phyloP scores from a whole-genome alignment of 2,113 vertebrate genomes.

The Leucopsar rothschildi region DNA sequence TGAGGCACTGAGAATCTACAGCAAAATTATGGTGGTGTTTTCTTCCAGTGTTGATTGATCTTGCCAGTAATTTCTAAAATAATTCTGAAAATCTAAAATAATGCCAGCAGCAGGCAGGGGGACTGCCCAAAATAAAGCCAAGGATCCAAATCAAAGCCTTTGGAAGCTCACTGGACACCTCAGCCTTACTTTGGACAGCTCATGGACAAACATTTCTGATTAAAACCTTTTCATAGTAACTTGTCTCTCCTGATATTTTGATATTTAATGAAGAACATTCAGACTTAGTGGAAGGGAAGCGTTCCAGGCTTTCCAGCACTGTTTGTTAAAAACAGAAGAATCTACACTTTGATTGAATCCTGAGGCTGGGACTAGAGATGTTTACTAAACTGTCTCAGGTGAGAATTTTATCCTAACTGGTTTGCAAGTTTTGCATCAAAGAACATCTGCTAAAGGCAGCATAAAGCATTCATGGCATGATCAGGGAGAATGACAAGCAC shows the following conservation, averaged over 20 bases:
- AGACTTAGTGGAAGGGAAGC: neutral
- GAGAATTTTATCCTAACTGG: neutral
- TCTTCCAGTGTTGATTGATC: neutral
- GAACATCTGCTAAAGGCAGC: slow-evolving; percentile 10
- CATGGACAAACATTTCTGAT: neutral
- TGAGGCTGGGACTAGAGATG: neutral
- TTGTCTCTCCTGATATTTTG: neutral
- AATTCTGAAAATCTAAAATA: neutral
- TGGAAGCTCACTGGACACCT: neutral
- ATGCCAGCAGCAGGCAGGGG: neutral
- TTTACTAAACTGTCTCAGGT: neutral
- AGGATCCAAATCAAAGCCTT: neutral
- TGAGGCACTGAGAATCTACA: neutral
- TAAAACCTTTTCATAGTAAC: neutral
- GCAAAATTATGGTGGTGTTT: neutral
- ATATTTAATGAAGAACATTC: neutral
- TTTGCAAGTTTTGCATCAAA: neutral
- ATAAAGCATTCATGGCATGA: neutral
- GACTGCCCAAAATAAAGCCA: neutral
- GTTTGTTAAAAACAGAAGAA: neutral
- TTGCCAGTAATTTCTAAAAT: neutral
- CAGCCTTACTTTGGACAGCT: neutral
- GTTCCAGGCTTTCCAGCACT: neutral
- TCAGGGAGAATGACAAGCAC: neutral
- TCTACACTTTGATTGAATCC: neutral